Conservation (phyloP, 2,797 vertebrate genomes). For the Morelia viridis region DNA sequence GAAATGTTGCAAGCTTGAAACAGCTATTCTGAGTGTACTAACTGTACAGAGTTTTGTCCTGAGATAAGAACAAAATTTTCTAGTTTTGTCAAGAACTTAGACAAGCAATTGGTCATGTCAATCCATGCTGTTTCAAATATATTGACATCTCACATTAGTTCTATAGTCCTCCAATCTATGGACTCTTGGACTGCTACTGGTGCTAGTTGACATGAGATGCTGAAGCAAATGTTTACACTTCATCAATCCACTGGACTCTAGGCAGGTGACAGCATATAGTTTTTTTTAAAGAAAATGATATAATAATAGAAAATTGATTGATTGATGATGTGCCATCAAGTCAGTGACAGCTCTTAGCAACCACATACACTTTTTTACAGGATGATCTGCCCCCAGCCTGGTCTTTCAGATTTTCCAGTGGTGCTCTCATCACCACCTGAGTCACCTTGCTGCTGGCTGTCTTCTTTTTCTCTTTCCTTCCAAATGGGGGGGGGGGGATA, state of each 20-base stretch:
- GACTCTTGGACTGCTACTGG: background rate
- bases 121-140: background rate
- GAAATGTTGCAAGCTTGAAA: background rate
- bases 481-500: background rate
- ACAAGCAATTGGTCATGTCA: background rate
- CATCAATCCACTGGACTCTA: background rate
- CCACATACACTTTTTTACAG: background rate
- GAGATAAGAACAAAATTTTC: background rate
- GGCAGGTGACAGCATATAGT: background rate
- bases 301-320: background rate
- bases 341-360: background rate
- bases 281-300: background rate
- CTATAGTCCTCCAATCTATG: background rate
- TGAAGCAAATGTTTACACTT: background rate
- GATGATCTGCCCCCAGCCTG: background rate
- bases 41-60: background rate
- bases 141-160: background rate
- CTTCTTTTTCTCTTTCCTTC: background rate
- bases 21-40: background rate
- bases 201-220: background rate
- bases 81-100: background rate
- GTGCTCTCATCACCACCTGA: background rate
- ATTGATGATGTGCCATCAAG: background rate
- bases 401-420: background rate
- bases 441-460: background rate